These are phyloP conservation scores for Tinamus major DNA, from an alignment of 2,797 vertebrate genomes.

Conservation along the genomic window DNA sequence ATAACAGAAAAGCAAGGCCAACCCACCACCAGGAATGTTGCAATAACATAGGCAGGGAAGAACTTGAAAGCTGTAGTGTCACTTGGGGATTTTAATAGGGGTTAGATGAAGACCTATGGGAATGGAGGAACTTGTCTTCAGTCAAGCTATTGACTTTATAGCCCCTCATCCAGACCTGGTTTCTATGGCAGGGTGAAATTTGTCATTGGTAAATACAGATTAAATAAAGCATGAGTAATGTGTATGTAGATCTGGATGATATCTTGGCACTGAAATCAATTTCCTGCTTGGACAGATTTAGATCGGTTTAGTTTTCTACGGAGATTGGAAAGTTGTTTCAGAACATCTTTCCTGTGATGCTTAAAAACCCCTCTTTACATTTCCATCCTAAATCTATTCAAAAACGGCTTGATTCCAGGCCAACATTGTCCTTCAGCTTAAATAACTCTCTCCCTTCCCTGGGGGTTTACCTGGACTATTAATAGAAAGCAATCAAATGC, in stretches of 20 bases:
- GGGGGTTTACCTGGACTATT: conserved; percentile 23
- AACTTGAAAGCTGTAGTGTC: not conserved
- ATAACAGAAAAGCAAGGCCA: accelerated
- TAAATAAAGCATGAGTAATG: conserved; percentile 35
- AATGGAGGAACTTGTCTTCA: accelerated
- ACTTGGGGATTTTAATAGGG: not conserved
- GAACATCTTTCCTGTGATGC: conserved; percentile 75
- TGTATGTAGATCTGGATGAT: conserved; percentile 38
- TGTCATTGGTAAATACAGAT: not conserved
- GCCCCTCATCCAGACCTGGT: not conserved
- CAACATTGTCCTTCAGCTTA: conserved; percentile 64
- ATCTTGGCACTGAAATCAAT: conserved; percentile 15
- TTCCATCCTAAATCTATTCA: conserved; percentile 64
- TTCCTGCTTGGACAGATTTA: conserved; percentile 61
- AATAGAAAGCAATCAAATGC: conserved; percentile 39
- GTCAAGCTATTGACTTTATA: not conserved
- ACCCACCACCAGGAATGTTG: not conserved
- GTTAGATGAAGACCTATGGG: not conserved
- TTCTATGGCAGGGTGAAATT: not conserved
- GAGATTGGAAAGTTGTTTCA: conserved; percentile 62
- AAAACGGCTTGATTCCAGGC: conserved; percentile 57
- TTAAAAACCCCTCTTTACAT: conserved; percentile 44
- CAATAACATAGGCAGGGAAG: not conserved
- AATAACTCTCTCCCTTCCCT: conserved; percentile 61
- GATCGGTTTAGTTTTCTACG: conserved; percentile 62